Evolutionary conservation across 30 jellyfish, hydroid and myxozoan genomes (phyloP).

Genomic region (Hydractinia symbiolongicarpus): DNA sequence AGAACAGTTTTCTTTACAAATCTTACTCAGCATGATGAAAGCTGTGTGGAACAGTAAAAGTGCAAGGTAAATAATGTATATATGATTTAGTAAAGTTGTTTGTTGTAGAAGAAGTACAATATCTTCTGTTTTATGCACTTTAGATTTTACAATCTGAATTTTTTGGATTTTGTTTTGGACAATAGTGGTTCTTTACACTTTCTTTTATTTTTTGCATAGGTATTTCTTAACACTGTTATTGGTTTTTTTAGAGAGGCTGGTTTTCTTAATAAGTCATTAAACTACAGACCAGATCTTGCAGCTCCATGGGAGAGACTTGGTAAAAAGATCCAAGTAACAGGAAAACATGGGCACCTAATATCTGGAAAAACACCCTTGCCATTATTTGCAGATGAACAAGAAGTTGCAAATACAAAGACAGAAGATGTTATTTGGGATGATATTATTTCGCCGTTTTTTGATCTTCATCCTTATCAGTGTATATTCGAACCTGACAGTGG

Average conservation of each 20-base stretch:
- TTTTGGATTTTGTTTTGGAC: too few species aligned
- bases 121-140: too few species aligned
- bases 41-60: conserved; percentile 5
- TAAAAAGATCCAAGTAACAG: conserved; percentile 26
- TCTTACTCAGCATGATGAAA: conserved; percentile 21
- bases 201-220: too few species aligned
- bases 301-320: conserved; percentile 34
- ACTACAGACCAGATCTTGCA: conserved; percentile 16
- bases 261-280: neutral
- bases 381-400: conserved; percentile 12
- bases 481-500: conserved; percentile 10
- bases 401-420: neutral
- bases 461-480: conserved; percentile 8
- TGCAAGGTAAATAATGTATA: neutral
- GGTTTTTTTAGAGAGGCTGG: conserved; percentile 8
- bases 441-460: conserved; percentile 34
- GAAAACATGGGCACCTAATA: conserved; percentile 26
- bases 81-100: neutral
- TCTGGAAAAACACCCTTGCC: conserved; percentile 13
- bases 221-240: too few species aligned
- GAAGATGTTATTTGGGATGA: conserved; percentile 29
- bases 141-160: too few species aligned
- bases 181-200: too few species aligned
- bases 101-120: too few species aligned
- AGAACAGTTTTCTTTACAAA: neutral